These are phyloP conservation scores for Opisthograptis luteolata DNA, from an alignment of 2,888 invertebrate genomes.

Conservation along the genomic window DNA sequence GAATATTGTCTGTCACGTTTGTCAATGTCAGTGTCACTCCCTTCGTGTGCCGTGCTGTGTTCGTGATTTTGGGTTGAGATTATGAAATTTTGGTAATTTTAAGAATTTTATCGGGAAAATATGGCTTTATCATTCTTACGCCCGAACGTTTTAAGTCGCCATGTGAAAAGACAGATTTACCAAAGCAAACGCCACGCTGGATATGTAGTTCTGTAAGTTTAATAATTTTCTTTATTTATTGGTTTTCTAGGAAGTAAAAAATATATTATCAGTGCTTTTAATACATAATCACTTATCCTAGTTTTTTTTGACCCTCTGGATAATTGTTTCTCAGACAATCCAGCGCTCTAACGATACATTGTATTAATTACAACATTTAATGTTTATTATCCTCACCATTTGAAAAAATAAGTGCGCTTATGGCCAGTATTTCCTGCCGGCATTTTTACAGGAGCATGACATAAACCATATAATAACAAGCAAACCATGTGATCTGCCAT, in stretches of 20 bases:
- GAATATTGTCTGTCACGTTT: constrained; percentile 16
- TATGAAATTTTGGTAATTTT: constrained; percentile 46
- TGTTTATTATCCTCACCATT: too few relatives aligned
- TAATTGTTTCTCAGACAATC: background rate
- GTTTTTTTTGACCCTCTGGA: background rate
- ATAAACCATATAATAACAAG: too few relatives aligned
- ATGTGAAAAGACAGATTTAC: constrained; percentile 70
- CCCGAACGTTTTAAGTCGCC: constrained; percentile 62
- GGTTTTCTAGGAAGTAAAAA: background rate
- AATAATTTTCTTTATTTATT: background rate
- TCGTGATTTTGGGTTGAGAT: constrained; percentile 38
- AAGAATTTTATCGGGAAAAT: constrained; percentile 12
- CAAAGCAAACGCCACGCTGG: constrained; percentile 85
- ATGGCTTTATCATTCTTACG: constrained; percentile 78
- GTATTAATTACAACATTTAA: too few relatives aligned
- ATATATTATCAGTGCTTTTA: background rate
- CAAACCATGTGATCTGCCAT: too few relatives aligned
- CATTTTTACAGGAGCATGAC: background rate
- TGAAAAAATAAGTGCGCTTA: too few relatives aligned
- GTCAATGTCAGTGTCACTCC: constrained; percentile 36
- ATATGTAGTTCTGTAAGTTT: constrained; percentile 89
- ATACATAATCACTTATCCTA: background rate
- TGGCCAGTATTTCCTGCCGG: background rate
- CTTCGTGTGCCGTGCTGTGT: too few relatives aligned
- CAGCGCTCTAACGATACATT: background rate